Evolutionary conservation across 1,140 invertebrate genomes (phyloP).

Genomic region (Sycophila sp.): DNA sequence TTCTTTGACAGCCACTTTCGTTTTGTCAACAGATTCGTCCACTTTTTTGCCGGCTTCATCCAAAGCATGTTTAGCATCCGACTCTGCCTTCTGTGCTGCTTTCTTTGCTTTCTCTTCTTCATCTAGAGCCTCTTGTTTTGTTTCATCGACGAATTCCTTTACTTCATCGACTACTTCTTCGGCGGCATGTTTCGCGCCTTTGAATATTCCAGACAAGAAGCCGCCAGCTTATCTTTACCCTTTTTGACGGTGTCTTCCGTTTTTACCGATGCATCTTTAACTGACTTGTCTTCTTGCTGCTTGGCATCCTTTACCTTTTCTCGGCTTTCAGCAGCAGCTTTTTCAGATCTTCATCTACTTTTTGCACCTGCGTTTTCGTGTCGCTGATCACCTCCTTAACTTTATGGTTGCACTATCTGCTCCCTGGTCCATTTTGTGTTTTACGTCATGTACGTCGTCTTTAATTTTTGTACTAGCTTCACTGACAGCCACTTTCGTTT

Average conservation of each 20-base stretch:
- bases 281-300: background rate
- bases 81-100: constrained; percentile 49
- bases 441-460: constrained; percentile 17
- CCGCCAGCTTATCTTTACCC: background rate
- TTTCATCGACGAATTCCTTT: too few relatives aligned
- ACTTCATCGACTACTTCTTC: background rate
- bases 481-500: constrained; percentile 4
- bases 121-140: background rate
- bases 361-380: too few relatives aligned
- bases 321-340: background rate
- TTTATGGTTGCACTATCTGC: constrained; percentile 32
- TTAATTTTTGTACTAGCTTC: constrained; percentile 2
- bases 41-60: too few relatives aligned
- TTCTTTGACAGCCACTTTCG: too few relatives aligned
- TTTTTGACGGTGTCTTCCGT: too few relatives aligned
- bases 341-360: background rate
- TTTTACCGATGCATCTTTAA: background rate
- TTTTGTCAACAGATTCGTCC: too few relatives aligned
- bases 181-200: background rate
- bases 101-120: constrained; percentile 11
- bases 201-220: constrained; percentile 28
- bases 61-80: too few relatives aligned
- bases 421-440: constrained; percentile 33
- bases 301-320: background rate
- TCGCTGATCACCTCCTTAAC: too few relatives aligned